phyloP scores from a whole-genome alignment of 1,140 invertebrate genomes.

The Cecropterus lyciades region DNA sequence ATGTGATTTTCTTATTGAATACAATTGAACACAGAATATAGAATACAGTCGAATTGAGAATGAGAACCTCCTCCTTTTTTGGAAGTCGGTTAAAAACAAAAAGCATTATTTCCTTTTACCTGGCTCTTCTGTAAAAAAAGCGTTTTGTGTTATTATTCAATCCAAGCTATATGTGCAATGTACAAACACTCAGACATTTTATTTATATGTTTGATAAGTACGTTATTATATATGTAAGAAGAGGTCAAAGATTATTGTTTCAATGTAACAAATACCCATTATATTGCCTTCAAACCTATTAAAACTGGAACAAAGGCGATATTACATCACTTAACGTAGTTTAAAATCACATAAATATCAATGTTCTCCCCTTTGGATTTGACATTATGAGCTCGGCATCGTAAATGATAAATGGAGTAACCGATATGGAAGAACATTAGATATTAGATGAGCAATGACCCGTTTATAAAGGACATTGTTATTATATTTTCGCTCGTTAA shows the following conservation, averaged over 20 bases:
- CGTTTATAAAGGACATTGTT: neutral
- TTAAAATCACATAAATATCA: conserved; percentile 21
- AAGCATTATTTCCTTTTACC: no score
- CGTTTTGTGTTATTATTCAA: no score
- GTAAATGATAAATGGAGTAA: conserved; percentile 17
- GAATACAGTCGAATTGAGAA: no score
- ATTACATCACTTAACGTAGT: conserved; percentile 11
- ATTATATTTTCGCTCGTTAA: no score
- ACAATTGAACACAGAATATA: no score
- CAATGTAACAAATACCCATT: neutral
- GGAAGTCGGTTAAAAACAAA: no score
- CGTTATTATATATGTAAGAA: neutral
- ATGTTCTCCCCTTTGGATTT: neutral
- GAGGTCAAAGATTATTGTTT: neutral
- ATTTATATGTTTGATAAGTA: no score
- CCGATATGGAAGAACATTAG: neutral
- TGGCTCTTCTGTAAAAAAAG: no score
- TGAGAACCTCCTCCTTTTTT: no score
- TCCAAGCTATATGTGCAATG: no score
- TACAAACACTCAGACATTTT: no score
- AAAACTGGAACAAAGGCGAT: conserved; percentile 28
- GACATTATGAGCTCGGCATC: neutral
- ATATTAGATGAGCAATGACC: neutral
- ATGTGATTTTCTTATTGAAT: no score
- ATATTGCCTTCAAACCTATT: conserved; percentile 46